A percentile compares a stretch with the other conserved stretches of the same genome.
These are phyloP conservation scores for Eulemur albifrons DNA, from an alignment of 2,797 vertebrate genomes.

Conservation along the genomic window DNA sequence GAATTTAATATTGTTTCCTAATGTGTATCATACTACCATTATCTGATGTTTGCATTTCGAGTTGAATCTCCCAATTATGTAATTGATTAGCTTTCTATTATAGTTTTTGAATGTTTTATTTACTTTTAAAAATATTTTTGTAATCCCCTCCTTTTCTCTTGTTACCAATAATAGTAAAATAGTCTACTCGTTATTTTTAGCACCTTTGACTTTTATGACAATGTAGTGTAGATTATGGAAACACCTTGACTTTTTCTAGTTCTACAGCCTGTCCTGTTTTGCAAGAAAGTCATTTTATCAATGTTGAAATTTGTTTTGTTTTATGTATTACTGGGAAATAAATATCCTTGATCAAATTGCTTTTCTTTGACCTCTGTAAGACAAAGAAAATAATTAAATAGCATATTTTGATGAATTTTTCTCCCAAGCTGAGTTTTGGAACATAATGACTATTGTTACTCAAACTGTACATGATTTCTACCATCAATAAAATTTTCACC, in stretches of 20 bases:
- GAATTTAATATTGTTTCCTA: constrained; percentile 37
- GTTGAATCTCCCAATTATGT: neutral
- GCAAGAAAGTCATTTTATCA: constrained; percentile 9
- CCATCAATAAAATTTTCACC: neutral
- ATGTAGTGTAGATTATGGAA: neutral
- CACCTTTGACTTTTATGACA: constrained; percentile 20
- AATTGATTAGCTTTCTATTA: neutral
- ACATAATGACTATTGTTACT: neutral
- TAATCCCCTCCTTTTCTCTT: neutral
- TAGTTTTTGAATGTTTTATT: constrained; percentile 14
- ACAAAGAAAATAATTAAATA: constrained; percentile 26
- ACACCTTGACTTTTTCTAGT: neutral
- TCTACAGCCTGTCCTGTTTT: neutral
- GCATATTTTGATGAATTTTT: neutral
- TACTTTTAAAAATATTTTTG: neutral
- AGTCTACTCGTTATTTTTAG: neutral
- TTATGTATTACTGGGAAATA: neutral
- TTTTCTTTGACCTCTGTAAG: constrained; percentile 13
- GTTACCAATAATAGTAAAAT: neutral
- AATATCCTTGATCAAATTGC: neutral
- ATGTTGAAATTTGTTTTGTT: neutral
- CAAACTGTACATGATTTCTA: neutral
- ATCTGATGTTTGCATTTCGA: constrained; percentile 8
- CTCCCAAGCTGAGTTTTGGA: neutral
- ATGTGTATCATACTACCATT: neutral